Evolutionary conservation across 37 sponge, comb jelly and placozoan species (phyloP).

Genomic region (Mnemiopsis leidyi): DNA sequence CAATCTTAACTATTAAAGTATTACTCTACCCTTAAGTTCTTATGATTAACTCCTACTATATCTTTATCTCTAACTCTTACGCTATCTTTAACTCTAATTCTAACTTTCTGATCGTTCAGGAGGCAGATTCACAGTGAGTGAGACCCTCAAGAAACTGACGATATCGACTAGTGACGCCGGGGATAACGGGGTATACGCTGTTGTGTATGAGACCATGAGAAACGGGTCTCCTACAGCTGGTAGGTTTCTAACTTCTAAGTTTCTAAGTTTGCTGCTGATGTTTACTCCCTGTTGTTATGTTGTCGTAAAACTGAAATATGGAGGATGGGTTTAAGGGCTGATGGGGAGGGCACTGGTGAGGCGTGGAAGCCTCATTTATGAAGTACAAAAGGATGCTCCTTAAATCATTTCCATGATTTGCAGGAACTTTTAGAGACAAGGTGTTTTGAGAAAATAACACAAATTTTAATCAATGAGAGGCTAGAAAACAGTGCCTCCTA

Average conservation of each 20-base stretch:
- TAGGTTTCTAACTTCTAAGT: neutral
- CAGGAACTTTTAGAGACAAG: too few relatives aligned
- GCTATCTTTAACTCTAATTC: neutral
- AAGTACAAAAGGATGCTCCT: too few relatives aligned
- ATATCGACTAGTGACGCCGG: neutral
- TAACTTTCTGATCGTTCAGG: neutral
- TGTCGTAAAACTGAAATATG: too few relatives aligned
- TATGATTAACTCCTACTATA: neutral
- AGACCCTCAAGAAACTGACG: neutral
- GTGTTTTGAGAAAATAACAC: too few relatives aligned
- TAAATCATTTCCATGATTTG: too few relatives aligned
- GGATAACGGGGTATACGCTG: constrained; percentile 42
- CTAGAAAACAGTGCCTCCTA: too few relatives aligned
- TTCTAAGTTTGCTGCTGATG: neutral
- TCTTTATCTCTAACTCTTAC: neutral
- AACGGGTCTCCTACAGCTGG: neutral
- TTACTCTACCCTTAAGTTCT: too few relatives aligned
- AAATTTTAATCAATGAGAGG: too few relatives aligned
- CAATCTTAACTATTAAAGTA: too few relatives aligned
- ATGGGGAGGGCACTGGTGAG: too few relatives aligned
- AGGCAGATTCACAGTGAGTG: constrained; percentile 15
- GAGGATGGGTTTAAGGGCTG: too few relatives aligned
- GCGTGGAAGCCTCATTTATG: too few relatives aligned
- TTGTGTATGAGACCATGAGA: constrained; percentile 3
- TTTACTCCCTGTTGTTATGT: neutral